These are phyloP conservation scores for Aphis craccivora DNA, from an alignment of 1,140 invertebrate genomes.

Conservation along the genomic window DNA sequence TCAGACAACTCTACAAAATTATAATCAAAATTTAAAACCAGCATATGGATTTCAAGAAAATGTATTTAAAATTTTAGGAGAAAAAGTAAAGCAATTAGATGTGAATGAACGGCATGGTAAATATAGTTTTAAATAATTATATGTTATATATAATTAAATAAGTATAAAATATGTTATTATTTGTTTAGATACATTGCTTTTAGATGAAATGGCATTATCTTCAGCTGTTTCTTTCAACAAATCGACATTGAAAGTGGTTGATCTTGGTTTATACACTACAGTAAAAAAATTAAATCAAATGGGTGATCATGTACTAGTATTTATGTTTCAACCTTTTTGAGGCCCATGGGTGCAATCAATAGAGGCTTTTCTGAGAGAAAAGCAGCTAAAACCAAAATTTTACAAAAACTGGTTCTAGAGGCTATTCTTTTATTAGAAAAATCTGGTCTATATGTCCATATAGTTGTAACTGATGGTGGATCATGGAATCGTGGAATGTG, in stretches of 20 bases:
- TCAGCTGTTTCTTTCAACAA: neutral
- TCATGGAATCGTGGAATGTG: constrained; percentile 37
- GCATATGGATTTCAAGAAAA: constrained; percentile 1
- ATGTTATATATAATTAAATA: no score
- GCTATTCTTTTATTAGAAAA: constrained; percentile 25
- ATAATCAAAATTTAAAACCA: constrained; percentile 4
- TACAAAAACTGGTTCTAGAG: constrained; percentile 13
- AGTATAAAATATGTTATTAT: neutral
- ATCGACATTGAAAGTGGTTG: constrained; percentile 9
- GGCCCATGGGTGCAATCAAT: constrained; percentile 20
- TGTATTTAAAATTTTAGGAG: neutral
- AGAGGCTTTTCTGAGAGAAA: constrained; percentile 8
- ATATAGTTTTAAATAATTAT: neutral
- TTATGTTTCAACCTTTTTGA: constrained; percentile 33
- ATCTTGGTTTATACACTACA: constrained; percentile 29
- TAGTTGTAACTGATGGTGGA: constrained; percentile 23
- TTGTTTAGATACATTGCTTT: constrained; percentile 26
- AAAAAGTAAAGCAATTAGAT: neutral
- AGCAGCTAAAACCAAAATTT: neutral
- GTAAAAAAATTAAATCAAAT: constrained; percentile 5
- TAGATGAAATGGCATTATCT: constrained; percentile 32
- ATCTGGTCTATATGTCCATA: neutral
- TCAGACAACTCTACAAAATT: neutral
- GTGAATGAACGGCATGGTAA: constrained; percentile 1
- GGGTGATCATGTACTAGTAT: constrained; percentile 31